Percentiles rank a stretch among this genome's conserved stretches.
phyloP scores from a whole-genome alignment of 2,113 vertebrate species.

The Elanoides forficatus region DNA sequence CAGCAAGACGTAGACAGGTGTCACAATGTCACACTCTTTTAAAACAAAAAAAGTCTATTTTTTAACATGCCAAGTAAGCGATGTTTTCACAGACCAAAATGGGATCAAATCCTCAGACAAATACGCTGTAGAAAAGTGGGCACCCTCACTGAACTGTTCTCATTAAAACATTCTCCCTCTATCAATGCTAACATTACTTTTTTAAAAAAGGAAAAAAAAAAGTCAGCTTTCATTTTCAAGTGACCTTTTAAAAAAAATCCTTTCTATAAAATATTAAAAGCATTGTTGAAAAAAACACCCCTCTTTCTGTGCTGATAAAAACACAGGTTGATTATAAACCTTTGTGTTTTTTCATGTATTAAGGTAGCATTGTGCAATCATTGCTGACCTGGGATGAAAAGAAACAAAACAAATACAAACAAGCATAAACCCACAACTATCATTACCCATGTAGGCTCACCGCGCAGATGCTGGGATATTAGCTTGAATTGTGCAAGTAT shows the following conservation, averaged over 20 bases:
- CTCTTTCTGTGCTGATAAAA: slow-evolving; percentile 34
- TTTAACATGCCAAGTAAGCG: not conserved
- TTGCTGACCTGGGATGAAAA: slow-evolving; percentile 8
- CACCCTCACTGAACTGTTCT: slow-evolving; percentile 35
- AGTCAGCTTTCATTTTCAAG: slow-evolving; percentile 57
- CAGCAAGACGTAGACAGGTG: not conserved
- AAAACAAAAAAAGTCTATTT: not conserved
- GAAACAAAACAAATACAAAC: not conserved
- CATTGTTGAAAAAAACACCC: not conserved
- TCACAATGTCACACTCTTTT: not conserved
- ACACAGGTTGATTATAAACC: not conserved
- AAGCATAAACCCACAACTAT: not conserved
- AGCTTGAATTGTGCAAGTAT: slow-evolving; percentile 12
- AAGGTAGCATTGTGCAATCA: not conserved
- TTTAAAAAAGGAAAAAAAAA: not conserved
- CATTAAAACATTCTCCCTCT: slow-evolving; percentile 57
- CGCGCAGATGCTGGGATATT: not conserved
- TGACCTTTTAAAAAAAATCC: slow-evolving; percentile 64
- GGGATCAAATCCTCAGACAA: slow-evolving; percentile 48
- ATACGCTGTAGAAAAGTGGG: not conserved
- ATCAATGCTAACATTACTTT: slow-evolving; percentile 7
- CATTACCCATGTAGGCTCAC: not conserved
- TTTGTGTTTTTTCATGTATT: not conserved
- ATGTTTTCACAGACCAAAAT: not conserved
- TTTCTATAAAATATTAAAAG: slow-evolving; percentile 65